Conservation (phyloP, 2,888 invertebrate species). For the Tetragonisca angustula region DNA sequence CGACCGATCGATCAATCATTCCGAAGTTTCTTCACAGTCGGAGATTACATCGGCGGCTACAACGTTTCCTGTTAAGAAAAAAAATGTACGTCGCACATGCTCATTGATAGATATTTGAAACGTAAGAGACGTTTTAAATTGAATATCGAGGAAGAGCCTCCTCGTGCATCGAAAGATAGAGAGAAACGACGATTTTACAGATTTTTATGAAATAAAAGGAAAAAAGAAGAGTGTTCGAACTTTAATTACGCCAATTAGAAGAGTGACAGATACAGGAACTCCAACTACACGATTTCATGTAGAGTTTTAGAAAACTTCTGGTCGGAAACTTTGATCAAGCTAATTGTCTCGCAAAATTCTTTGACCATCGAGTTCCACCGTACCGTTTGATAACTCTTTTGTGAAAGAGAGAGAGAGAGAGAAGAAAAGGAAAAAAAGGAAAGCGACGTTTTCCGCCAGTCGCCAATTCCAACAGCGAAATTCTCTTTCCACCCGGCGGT, state of each 20-base stretch:
- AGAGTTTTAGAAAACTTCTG: neutral
- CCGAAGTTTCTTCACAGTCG: neutral
- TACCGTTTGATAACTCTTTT: neutral
- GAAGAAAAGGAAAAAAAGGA: neutral
- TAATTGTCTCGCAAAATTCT: neutral
- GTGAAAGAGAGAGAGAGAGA: no score
- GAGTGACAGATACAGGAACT: no score
- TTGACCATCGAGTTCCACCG: neutral
- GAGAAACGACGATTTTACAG: no score
- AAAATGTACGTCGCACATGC: neutral
- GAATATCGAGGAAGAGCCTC: no score
- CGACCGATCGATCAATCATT: slow-evolving; percentile 21
- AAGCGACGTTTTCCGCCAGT: slow-evolving; percentile 12
- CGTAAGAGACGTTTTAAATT: no score
- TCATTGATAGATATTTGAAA: neutral
- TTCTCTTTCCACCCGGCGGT: slow-evolving; percentile 1
- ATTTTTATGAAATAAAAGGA: no score
- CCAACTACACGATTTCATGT: neutral
- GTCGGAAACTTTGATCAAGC: neutral
- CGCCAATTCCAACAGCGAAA: slow-evolving; percentile 10
- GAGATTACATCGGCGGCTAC: neutral
- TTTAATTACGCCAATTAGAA: no score
- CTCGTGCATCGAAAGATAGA: no score
- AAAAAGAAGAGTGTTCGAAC: no score
- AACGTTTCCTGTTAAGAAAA: neutral